phyloP scores from a whole-genome alignment of 2,113 vertebrate genomes.

The Nematolebias whitei region DNA sequence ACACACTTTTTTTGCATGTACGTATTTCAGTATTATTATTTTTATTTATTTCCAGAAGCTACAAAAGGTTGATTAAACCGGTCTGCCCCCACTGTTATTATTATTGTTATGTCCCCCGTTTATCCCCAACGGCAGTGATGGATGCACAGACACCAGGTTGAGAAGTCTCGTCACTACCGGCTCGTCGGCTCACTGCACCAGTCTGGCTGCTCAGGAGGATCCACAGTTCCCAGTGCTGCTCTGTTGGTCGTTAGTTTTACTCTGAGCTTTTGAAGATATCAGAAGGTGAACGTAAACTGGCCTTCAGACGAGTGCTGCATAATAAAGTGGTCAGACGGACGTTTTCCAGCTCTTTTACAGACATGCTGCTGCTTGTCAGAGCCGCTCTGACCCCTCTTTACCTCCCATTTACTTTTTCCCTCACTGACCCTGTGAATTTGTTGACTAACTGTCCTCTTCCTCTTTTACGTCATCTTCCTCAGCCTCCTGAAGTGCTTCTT shows the following conservation, averaged over 20 bases:
- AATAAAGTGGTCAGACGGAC: conserved; percentile 24
- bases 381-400: conserved; percentile 4
- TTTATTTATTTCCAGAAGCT: conserved; percentile 50
- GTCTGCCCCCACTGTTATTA: conserved; percentile 1
- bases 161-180: conserved; percentile 45
- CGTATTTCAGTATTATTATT: conserved; percentile 32
- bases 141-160: conserved; percentile 57
- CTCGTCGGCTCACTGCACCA: conserved; percentile 13
- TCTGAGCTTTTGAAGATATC: conserved; percentile 11
- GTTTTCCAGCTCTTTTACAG: conserved; percentile 8
- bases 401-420: conserved; percentile 7
- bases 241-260: conserved; percentile 18
- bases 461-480: conserved; percentile 17
- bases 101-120: conserved; percentile 20
- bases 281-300: not conserved
- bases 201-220: conserved; percentile 26
- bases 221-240: not conserved
- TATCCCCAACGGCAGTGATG: conserved; percentile 65
- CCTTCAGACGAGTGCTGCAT: conserved; percentile 10
- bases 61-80: conserved; percentile 60
- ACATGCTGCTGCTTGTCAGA: no score
- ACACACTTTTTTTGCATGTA: conserved; percentile 57
- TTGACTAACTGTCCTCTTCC: conserved; percentile 49
- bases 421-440: conserved; percentile 11
- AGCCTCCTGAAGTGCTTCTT: conserved; percentile 9